Percentiles rank a stretch among this genome's conserved stretches.
phyloP scores from a whole-genome alignment of 1,140 invertebrate genomes.

The Sitobion miscanthi region DNA sequence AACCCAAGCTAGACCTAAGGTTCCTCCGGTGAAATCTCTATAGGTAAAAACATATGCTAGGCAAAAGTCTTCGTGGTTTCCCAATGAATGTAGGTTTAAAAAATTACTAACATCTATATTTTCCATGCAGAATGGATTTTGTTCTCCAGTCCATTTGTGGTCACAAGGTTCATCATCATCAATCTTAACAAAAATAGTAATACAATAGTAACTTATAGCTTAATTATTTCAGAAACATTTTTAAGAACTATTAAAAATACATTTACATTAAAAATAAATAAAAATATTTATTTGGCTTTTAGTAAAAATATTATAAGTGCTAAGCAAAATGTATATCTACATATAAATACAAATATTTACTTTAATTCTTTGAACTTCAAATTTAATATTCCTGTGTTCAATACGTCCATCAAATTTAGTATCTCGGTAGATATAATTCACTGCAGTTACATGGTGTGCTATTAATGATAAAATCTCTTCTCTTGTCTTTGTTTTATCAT shows the following conservation, averaged over 20 bases:
- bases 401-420: constrained; percentile 89
- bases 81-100: constrained; percentile 94
- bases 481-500: constrained; percentile 78
- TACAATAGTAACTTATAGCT: neutral
- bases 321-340: neutral
- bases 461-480: constrained; percentile 98
- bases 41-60: constrained; percentile 99
- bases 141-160: constrained; percentile 70
- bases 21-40: constrained; percentile 94
- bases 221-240: neutral
- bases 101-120: constrained; percentile 99
- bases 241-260: constrained; percentile 21
- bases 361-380: constrained; percentile 96
- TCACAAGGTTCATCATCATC: constrained; percentile 86
- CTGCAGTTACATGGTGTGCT: constrained; percentile 96
- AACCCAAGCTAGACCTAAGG: constrained; percentile 97
- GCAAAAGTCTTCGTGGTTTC: constrained; percentile 97
- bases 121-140: constrained; percentile 93
- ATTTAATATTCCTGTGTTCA: constrained; percentile 92
- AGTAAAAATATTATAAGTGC: neutral
- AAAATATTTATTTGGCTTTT: neutral
- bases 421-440: constrained; percentile 96
- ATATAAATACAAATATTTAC: constrained; percentile 65
- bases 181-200: constrained; percentile 68
- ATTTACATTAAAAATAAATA: neutral